phyloP scores from a whole-genome alignment of 2,797 vertebrate species.

The Gila robusta region DNA sequence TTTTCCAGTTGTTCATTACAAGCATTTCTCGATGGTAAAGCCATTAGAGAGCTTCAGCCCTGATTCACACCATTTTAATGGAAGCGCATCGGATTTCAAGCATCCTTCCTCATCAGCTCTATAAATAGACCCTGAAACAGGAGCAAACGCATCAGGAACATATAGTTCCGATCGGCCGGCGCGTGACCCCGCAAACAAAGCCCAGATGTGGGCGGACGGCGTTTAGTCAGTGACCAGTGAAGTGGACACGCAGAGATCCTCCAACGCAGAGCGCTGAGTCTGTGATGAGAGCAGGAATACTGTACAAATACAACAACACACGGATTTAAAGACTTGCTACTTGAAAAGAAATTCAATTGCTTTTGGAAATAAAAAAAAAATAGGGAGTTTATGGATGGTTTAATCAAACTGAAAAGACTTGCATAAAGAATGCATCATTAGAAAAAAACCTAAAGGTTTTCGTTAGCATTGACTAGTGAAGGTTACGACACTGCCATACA shows the following conservation, averaged over 20 bases:
- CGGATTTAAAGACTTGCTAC: no score
- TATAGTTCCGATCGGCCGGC: slow-evolving; percentile 26
- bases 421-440: background rate
- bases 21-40: background rate
- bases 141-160: slow-evolving; percentile 43
- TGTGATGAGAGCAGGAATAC: background rate
- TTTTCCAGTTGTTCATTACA: background rate
- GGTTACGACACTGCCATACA: background rate
- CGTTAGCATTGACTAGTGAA: background rate
- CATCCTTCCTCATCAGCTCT: slow-evolving; percentile 50
- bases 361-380: background rate
- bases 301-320: background rate
- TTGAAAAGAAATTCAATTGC: background rate
- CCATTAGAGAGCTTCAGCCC: background rate
- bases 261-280: background rate
- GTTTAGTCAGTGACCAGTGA: background rate
- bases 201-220: slow-evolving; percentile 32
- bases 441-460: background rate
- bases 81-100: slow-evolving; percentile 50
- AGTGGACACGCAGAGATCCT: background rate
- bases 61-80: slow-evolving; percentile 34
- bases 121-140: slow-evolving; percentile 60
- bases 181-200: slow-evolving; percentile 29
- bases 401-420: background rate
- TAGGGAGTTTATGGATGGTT: background rate